Base-by-base conservation (phyloP, 2,888 invertebrate genomes). In the Trichogramma dendrolimi region DNA sequence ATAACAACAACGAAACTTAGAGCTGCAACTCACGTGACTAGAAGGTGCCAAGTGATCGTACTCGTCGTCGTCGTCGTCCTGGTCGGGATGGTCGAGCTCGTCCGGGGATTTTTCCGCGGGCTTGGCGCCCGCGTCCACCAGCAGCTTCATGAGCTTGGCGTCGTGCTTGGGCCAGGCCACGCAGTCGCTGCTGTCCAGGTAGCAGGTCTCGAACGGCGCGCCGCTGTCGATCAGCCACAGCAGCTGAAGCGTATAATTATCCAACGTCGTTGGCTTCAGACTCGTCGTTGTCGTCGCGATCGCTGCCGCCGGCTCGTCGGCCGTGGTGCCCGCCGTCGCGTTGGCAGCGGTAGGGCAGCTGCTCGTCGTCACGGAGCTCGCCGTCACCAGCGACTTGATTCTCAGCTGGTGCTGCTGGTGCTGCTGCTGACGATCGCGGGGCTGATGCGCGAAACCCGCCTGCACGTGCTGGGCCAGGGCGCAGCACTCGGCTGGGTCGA, bases 191-290 rank as follows among this genome's bases (percentile, higher is more conserved):
- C 76, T 76, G 55, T 79, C 76, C 27, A 78, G 67, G 67, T 77
- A 76, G 61, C 77, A 77, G 14, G 76, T 73, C 47, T 75, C 75
- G 58, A 78, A 71, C 4, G 74, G 73, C 5, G 74, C 79, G 0
- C 89, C 88, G 43, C 87, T 87, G 65, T 86, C 84, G 55, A 92
- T 80, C 69, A 93, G 83, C 92, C 92, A 92, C 43, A 93, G 82
- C 10, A 88, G 83, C 7, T 88, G 86, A 58, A 91, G 80, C 0
- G 89, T 88, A 73, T 89, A 88, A 0, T 84, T 80, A 65, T 88
- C 88, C 27, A 62, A 50, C 38, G 48, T 40, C 4, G 39, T 38
- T 27, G 27, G 27, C 27, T 27, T 27, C 27, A 2, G 3, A 27
- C 27, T 27, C 3, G 58, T 86, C 14, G 38, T n/a, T 5, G 54